phyloP scores from a whole-genome alignment of 2,888 invertebrate genomes.

The Acleris cristana region DNA sequence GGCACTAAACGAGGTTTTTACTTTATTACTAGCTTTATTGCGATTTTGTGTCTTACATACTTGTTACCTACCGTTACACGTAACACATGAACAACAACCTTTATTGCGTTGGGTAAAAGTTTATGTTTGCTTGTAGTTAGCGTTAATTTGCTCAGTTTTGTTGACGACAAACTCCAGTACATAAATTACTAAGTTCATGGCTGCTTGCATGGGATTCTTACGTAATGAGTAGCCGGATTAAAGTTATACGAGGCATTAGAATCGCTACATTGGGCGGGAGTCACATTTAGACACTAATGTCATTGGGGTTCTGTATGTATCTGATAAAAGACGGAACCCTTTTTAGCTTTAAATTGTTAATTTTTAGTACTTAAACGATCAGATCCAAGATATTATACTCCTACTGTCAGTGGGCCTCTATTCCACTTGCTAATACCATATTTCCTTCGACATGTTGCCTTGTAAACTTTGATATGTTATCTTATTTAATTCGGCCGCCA shows the following conservation, averaged over 20 bases:
- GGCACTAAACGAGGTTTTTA: slow-evolving; percentile 70
- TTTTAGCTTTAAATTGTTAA: neutral
- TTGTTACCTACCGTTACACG: slow-evolving; percentile 21
- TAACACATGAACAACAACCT: slow-evolving; percentile 3
- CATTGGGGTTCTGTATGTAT: neutral
- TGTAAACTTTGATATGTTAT: too few species aligned
- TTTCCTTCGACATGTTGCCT: too few species aligned
- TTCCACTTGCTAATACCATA: too few species aligned
- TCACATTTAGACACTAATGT: slow-evolving; percentile 3
- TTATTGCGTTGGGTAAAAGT: slow-evolving; percentile 6
- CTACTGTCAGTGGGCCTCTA: too few species aligned
- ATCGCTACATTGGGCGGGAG: slow-evolving; percentile 19
- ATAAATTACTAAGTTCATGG: slow-evolving; percentile 34
- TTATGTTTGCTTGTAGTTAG: slow-evolving; percentile 2
- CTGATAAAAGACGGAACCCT: too few species aligned
- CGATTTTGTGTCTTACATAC: slow-evolving; percentile 53
- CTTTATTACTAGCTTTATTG: slow-evolving; percentile 66
- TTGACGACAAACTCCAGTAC: slow-evolving; percentile 32
- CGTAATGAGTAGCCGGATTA: slow-evolving; percentile 9
- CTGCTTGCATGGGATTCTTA: slow-evolving; percentile 23
- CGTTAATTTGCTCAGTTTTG: slow-evolving; percentile 26
- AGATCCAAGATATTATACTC: too few species aligned
- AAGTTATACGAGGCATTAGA: slow-evolving; percentile 19
- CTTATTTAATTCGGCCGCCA: too few species aligned
- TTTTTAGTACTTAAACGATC: neutral